phyloP scores from a whole-genome alignment of 2,797 vertebrate genomes.

The Leucoraja ocellata region DNA sequence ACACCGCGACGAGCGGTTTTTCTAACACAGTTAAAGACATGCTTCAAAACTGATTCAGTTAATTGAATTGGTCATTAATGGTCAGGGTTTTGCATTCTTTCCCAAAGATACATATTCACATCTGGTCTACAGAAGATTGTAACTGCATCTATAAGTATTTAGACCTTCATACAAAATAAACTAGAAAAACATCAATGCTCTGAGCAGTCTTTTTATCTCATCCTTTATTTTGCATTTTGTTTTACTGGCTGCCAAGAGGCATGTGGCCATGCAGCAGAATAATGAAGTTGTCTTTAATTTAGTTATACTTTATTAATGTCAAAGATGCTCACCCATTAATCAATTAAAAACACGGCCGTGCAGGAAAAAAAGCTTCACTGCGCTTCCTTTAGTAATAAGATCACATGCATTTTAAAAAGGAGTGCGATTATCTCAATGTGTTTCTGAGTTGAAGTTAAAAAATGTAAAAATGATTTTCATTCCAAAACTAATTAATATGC shows the following conservation, averaged over 20 bases:
- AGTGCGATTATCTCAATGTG: conserved; percentile 92
- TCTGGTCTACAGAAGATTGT: conserved; percentile 7
- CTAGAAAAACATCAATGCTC: conserved; percentile 35
- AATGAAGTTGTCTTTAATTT: conserved; percentile 90
- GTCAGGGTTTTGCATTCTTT: conserved; percentile 35
- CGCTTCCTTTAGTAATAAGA: conserved; percentile 77
- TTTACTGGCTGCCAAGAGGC: conserved; percentile 55
- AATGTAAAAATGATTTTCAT: conserved; percentile 98
- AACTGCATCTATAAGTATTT: conserved; percentile 31
- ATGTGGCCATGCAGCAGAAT: conserved; percentile 61
- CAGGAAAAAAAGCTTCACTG: conserved; percentile 57
- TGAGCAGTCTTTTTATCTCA: conserved; percentile 32
- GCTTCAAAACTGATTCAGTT: conserved; percentile 27
- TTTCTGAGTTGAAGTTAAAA: conserved; percentile 91
- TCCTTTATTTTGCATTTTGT: conserved; percentile 48
- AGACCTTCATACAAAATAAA: conserved; percentile 22
- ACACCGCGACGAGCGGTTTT: neutral
- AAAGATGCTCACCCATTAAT: conserved; percentile 93
- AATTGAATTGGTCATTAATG: conserved; percentile 32
- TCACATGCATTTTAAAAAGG: conserved; percentile 85
- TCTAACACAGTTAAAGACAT: neutral
- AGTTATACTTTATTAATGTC: conserved; percentile 97
- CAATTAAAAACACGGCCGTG: conserved; percentile 84
- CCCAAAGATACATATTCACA: neutral
- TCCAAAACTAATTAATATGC: conserved; percentile 98